Percentiles rank a stretch among this genome's conserved stretches.
Evolutionary conservation across 2,113 vertebrate species (phyloP).

Genomic region (Jacana jacana): DNA sequence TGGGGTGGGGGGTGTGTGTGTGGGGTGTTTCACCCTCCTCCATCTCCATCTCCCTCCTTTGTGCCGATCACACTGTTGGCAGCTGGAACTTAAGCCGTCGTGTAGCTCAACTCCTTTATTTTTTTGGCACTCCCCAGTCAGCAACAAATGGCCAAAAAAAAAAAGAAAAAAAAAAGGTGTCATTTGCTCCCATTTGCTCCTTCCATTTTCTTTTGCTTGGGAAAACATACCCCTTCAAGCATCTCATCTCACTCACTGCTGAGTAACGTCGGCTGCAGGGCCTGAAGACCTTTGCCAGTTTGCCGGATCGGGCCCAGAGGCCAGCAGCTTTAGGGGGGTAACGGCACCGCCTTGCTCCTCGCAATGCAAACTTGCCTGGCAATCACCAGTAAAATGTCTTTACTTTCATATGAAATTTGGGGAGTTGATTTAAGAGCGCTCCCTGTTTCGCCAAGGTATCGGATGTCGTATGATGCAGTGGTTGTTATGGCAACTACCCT

Average conservation of each 20-base stretch:
- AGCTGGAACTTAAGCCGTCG: not conserved
- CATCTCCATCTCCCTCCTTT: not conserved
- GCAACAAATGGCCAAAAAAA: not conserved
- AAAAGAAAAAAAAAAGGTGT: not conserved
- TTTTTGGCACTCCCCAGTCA: not conserved
- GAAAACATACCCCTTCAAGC: not conserved
- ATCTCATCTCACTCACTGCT: not conserved
- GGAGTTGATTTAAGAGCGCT: slow-evolving; percentile 59
- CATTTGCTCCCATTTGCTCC: not conserved
- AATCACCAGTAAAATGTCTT: slow-evolving; percentile 37
- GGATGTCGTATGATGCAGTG: slow-evolving; percentile 36
- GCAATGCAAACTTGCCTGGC: not conserved
- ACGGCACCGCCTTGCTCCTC: not conserved
- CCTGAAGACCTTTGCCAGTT: not conserved
- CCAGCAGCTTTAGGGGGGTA: not conserved
- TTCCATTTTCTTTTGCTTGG: not conserved
- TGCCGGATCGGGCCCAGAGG: not conserved
- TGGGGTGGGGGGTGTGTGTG: too few relatives aligned
- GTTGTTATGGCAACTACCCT: slow-evolving; percentile 32
- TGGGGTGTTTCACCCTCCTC: too few relatives aligned
- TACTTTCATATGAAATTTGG: slow-evolving; percentile 49
- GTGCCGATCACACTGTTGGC: slow-evolving; percentile 13
- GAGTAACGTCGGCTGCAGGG: not conserved
- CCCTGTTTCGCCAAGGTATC: slow-evolving; percentile 40
- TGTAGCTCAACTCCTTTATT: not conserved